A percentile compares a stretch with the other conserved stretches of the same genome.
phyloP scores from a whole-genome alignment of 2,888 invertebrate genomes.

The Heliconius hortense region DNA sequence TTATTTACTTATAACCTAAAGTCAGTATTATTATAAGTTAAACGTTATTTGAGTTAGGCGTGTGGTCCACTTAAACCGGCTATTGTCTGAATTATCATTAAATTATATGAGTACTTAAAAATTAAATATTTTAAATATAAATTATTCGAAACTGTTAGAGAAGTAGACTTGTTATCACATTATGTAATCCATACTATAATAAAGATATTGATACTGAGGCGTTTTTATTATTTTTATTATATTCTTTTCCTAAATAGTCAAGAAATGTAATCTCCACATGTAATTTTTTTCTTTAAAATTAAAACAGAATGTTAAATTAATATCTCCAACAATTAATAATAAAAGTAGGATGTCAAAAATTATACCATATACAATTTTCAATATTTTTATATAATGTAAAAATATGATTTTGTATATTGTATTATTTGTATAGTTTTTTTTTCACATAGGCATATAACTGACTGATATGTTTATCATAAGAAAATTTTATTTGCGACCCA shows the following conservation, averaged over 20 bases:
- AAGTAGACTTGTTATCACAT: slow-evolving; percentile 17
- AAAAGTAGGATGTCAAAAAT: not conserved
- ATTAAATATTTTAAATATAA: slow-evolving; percentile 5
- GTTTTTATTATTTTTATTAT: slow-evolving; percentile 11
- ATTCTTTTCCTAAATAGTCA: not conserved
- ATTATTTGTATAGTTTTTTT: not conserved
- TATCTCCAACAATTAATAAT: no score
- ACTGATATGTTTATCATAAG: slow-evolving; percentile 44
- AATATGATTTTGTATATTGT: not conserved
- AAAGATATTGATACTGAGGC: slow-evolving; percentile 19
- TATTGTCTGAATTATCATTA: slow-evolving; percentile 28
- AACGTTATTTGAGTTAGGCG: slow-evolving; percentile 23
- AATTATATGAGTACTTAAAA: slow-evolving; percentile 18
- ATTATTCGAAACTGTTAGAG: slow-evolving; percentile 10
- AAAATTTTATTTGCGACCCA: slow-evolving; percentile 21
- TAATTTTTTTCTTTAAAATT: not conserved
- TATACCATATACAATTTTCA: not conserved
- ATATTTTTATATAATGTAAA: not conserved
- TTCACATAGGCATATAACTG: slow-evolving; percentile 15
- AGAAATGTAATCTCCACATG: not conserved
- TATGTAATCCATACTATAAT: slow-evolving; percentile 24
- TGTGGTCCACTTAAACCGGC: slow-evolving; percentile 38
- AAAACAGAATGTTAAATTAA: not conserved
- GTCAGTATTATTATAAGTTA: slow-evolving; percentile 25
- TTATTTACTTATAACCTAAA: slow-evolving; percentile 45